phyloP scores from a whole-genome alignment of 2,888 invertebrate species.

The Carpatolechia fugitivella region DNA sequence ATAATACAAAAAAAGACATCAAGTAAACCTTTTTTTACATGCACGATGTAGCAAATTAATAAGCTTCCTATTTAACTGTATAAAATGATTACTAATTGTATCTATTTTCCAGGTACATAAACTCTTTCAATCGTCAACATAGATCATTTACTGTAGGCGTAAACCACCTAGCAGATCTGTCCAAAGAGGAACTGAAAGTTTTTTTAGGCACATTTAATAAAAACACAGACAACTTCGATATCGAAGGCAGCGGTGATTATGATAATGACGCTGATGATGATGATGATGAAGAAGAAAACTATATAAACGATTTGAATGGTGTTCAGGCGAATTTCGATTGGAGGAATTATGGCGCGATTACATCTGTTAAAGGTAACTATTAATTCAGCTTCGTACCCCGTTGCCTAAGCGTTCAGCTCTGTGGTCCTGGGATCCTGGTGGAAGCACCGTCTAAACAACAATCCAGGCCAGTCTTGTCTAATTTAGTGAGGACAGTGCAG shows the following conservation, averaged over 20 bases:
- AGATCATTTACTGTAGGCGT: conserved; percentile 19
- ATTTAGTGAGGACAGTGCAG: too few relatives aligned
- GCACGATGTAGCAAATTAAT: too few relatives aligned
- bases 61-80: too few relatives aligned
- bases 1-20: too few relatives aligned
- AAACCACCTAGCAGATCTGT: conserved; percentile 22
- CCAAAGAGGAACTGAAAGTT: conserved; percentile 17
- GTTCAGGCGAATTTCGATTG: conserved; percentile 20
- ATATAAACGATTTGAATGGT: background rate
- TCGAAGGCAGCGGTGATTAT: conserved; percentile 6
- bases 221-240: background rate
- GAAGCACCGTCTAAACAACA: too few relatives aligned
- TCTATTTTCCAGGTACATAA: conserved; percentile 20
- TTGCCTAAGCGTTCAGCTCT: too few relatives aligned
- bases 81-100: too few relatives aligned
- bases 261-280: conserved; percentile 8
- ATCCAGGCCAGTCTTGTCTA: too few relatives aligned
- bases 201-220: conserved; percentile 9
- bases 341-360: conserved; percentile 20
- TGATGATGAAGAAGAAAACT: background rate
- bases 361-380: conserved; percentile 23
- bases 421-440: too few relatives aligned
- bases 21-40: too few relatives aligned
- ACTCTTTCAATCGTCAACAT: conserved; percentile 20
- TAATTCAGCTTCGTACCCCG: too few relatives aligned